Percentiles rank a stretch among this genome's conserved stretches.
phyloP scores from a whole-genome alignment of 2,888 invertebrate genomes.

The Oxycera nigricornis region DNA sequence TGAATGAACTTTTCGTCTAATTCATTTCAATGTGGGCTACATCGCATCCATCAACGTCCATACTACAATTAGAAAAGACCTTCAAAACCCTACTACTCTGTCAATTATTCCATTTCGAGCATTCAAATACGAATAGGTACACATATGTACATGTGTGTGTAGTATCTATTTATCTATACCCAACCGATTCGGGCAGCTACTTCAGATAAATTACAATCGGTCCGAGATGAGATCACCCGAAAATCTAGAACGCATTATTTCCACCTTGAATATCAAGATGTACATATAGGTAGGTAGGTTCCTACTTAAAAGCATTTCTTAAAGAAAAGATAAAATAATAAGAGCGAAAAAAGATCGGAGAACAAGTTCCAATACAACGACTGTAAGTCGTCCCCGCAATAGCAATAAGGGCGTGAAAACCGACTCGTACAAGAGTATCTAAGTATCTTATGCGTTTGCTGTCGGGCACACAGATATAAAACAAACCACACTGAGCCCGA shows the following conservation, averaged over 20 bases:
- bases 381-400: not conserved
- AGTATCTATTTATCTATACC: too few relatives aligned
- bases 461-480: not conserved
- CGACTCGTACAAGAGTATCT: not conserved
- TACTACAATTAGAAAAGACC: not conserved
- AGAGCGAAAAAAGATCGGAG: not conserved
- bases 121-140: too few relatives aligned
- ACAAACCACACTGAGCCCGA: not conserved
- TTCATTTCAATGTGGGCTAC: not conserved
- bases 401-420: conserved; percentile 18
- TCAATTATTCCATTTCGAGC: not conserved
- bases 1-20: conserved; percentile 4
- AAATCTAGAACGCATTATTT: conserved; percentile 18
- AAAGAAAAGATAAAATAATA: not conserved
- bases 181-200: conserved; percentile 2
- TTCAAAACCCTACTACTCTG: conserved; percentile 1
- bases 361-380: conserved; percentile 9
- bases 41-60: not conserved
- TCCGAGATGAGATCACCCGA: conserved; percentile 24
- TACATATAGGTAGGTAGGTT: not conserved
- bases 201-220: conserved; percentile 30
- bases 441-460: too few relatives aligned
- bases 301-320: not conserved
- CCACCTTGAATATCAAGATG: not conserved
- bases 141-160: not conserved